A percentile compares a stretch with the other conserved stretches of the same genome.
phyloP scores from a whole-genome alignment of 2,797 vertebrate species.

The Falco columbarius region DNA sequence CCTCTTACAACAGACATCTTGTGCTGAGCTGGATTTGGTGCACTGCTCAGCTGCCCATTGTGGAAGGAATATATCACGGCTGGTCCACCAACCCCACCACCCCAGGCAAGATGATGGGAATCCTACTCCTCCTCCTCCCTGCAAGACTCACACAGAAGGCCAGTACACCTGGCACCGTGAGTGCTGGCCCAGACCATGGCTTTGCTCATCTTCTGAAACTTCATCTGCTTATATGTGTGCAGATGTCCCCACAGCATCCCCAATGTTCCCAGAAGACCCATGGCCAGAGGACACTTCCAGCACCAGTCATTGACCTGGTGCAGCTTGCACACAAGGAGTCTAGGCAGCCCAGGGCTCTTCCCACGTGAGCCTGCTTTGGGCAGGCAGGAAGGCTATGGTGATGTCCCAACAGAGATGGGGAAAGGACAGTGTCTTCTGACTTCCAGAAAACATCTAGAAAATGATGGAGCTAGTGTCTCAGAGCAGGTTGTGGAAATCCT shows the following conservation, averaged over 20 bases:
- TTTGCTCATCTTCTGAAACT: neutral
- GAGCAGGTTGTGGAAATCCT: neutral
- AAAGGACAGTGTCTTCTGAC: neutral
- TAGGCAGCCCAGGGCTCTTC: fast-evolving
- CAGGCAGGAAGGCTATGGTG: neutral
- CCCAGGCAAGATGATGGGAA: neutral
- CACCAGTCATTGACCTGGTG: neutral
- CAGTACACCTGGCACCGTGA: neutral
- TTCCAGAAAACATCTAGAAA: neutral
- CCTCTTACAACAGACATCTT: neutral
- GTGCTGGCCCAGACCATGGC: neutral
- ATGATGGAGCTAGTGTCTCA: neutral
- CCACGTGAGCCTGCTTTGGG: neutral
- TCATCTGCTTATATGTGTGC: neutral
- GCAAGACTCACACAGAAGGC: neutral
- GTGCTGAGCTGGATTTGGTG: neutral
- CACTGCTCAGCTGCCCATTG: neutral
- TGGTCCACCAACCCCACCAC: neutral
- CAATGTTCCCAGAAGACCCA: fast-evolving
- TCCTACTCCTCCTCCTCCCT: neutral
- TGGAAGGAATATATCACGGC: neutral
- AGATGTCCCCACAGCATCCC: neutral
- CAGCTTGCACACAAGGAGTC: neutral
- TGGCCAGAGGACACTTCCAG: neutral
- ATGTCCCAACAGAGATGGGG: neutral